Conservation (phyloP, 2,797 vertebrate genomes). For the Schizopygopsis pylzovi region DNA sequence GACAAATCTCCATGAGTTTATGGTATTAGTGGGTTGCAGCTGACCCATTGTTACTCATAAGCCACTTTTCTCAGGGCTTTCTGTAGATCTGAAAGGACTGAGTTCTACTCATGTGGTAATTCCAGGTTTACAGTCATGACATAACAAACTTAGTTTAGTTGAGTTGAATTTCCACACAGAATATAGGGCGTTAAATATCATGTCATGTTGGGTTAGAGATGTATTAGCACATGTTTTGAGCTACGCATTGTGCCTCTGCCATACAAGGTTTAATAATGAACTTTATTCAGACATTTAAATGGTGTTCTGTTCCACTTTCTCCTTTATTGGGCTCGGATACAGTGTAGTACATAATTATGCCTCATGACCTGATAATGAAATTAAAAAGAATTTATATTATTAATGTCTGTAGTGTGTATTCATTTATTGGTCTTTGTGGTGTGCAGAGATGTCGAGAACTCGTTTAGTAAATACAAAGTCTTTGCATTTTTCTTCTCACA, state of each 20-base stretch:
- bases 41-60: slow-evolving; percentile 19
- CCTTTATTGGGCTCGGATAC: neutral
- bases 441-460: neutral
- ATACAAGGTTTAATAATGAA: neutral
- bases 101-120: slow-evolving; percentile 39
- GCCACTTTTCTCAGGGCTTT: slow-evolving; percentile 37
- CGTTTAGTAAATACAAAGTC: neutral
- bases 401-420: neutral
- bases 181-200: neutral
- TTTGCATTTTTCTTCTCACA: neutral
- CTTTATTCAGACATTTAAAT: neutral
- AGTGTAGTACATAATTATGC: neutral
- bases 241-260: neutral
- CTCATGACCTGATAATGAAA: slow-evolving; percentile 8
- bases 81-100: slow-evolving; percentile 39
- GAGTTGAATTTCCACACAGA: slow-evolving; percentile 1
- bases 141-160: neutral
- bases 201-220: neutral
- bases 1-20: slow-evolving; percentile 2
- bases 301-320: neutral
- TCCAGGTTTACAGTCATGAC: slow-evolving; percentile 3
- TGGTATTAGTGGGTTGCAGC: slow-evolving; percentile 10
- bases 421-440: neutral
- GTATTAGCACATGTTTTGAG: slow-evolving; percentile 10
- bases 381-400: slow-evolving; percentile 37